These are phyloP conservation scores for Nannoperca obscura DNA, from an alignment of 2,797 vertebrate species.

Conservation along the genomic window DNA sequence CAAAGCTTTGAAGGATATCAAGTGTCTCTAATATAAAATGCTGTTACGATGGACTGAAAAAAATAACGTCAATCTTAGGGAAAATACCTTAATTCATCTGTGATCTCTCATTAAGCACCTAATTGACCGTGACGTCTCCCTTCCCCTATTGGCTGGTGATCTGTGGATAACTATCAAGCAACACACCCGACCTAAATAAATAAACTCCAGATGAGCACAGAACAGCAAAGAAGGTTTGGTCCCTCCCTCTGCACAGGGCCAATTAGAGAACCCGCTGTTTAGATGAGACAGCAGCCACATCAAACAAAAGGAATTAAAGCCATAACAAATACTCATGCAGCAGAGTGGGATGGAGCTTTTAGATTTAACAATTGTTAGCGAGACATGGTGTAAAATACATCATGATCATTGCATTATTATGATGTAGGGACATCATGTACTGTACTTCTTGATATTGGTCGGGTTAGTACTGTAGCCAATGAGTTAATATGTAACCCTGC, in stretches of 20 bases:
- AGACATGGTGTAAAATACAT: neutral
- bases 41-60: slow-evolving; percentile 48
- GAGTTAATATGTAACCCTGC: neutral
- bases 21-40: slow-evolving; percentile 4
- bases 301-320: slow-evolving; percentile 63
- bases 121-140: slow-evolving; percentile 60
- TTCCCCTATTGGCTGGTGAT: slow-evolving; percentile 56
- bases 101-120: slow-evolving; percentile 69
- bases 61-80: slow-evolving; percentile 15
- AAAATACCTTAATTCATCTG: slow-evolving; percentile 58
- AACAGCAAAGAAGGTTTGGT: slow-evolving; percentile 60
- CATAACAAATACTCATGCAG: slow-evolving; percentile 59
- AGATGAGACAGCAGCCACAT: slow-evolving; percentile 68
- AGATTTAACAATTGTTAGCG: slow-evolving; percentile 32
- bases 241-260: slow-evolving; percentile 36
- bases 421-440: neutral
- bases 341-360: slow-evolving; percentile 26
- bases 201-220: slow-evolving; percentile 58
- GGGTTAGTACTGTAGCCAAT: neutral
- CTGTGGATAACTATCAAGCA: slow-evolving; percentile 70
- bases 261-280: slow-evolving; percentile 60
- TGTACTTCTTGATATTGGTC: neutral
- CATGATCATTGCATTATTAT: neutral
- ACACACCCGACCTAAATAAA: slow-evolving; percentile 54
- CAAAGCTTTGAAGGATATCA: slow-evolving; percentile 1